Conservation (phyloP, 2,113 vertebrate species). For the Ailuropoda melanoleuca region DNA sequence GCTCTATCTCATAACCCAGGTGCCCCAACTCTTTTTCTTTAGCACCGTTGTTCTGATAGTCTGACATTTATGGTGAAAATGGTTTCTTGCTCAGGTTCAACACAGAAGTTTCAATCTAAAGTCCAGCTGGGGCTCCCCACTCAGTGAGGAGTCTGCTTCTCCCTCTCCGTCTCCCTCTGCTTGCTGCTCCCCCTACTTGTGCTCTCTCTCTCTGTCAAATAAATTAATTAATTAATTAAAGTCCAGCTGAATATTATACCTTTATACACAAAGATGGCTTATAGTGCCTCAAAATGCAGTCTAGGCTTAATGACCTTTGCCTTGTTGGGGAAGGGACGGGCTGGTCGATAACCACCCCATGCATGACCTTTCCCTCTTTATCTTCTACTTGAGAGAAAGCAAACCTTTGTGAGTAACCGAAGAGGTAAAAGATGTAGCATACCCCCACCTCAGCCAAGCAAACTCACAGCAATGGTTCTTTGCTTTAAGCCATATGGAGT, state of each 20-base stretch:
- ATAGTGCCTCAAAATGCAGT: not conserved
- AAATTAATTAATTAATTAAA: not conserved
- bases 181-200: too few relatives aligned
- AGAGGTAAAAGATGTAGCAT: not conserved
- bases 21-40: not conserved
- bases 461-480: not conserved
- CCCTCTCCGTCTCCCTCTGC: too few relatives aligned
- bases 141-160: too few relatives aligned
- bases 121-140: not conserved
- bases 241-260: not conserved
- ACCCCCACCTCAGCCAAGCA: not conserved
- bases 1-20: not conserved
- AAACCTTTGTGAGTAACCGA: not conserved
- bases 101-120: not conserved
- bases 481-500: not conserved
- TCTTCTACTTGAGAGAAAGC: conserved; percentile 2
- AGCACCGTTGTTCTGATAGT: not conserved
- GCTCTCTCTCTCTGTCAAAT: too few relatives aligned
- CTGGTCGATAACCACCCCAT: not conserved
- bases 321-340: not conserved
- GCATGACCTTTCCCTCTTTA: not conserved
- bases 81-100: conserved; percentile 1
- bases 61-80: not conserved
- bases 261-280: not conserved
- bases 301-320: not conserved